Evolutionary conservation across 1,140 invertebrate genomes (phyloP).

Genomic region (Phymorhynchus buccinoides): DNA sequence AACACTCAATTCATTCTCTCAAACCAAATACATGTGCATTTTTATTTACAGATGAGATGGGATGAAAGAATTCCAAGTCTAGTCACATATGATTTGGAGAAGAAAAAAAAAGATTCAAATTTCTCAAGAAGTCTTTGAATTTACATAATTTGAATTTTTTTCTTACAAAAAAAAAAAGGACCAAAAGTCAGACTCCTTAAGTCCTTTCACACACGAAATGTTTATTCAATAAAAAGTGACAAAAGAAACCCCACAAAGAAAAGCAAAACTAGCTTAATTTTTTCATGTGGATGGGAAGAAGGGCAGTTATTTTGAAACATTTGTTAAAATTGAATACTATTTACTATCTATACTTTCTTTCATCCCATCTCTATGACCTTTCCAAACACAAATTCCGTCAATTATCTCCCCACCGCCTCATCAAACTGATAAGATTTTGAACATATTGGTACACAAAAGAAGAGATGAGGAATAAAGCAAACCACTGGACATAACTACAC

Average conservation of each 20-base stretch:
- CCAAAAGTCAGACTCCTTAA: too few relatives aligned
- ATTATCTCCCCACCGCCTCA: background rate
- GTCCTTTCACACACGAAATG: too few relatives aligned
- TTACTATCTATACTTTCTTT: background rate
- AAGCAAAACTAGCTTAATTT: background rate
- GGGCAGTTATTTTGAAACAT: background rate
- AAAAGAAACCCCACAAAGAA: too few relatives aligned
- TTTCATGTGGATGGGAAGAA: background rate
- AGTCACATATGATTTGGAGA: background rate
- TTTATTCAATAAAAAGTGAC: too few relatives aligned
- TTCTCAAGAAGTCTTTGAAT: too few relatives aligned
- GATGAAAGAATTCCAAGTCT: background rate
- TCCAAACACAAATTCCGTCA: background rate
- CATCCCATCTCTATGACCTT: slow-evolving; percentile 1
- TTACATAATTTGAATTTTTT: too few relatives aligned
- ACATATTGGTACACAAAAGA: too few relatives aligned
- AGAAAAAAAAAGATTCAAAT: background rate
- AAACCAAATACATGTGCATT: background rate
- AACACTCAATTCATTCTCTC: background rate
- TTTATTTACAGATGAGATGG: slow-evolving; percentile 18
- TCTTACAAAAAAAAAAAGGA: too few relatives aligned
- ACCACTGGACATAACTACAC: background rate
- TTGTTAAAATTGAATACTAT: background rate
- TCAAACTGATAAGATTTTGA: too few relatives aligned
- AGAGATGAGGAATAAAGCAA: background rate